A percentile compares a stretch with the other conserved stretches of the same genome.
These are phyloP conservation scores for Ceyx erithaca DNA, from an alignment of 2,797 vertebrate genomes.

Conservation along the genomic window DNA sequence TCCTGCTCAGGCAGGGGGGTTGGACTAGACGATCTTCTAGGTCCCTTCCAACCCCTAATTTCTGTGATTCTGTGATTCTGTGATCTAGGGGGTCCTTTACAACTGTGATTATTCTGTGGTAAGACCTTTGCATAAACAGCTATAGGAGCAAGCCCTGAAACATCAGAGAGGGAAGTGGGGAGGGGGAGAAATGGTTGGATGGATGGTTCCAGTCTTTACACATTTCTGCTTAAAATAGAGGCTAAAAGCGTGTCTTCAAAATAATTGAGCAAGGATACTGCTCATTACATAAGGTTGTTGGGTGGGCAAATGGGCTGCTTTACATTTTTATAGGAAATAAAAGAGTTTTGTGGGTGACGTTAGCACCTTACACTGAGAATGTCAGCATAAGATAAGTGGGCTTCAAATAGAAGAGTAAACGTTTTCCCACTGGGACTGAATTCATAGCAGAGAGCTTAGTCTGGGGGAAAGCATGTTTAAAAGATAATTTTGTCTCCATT, in stretches of 20 bases:
- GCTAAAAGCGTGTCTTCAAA: neutral
- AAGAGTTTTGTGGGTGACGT: slow-evolving; percentile 42
- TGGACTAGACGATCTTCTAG: too few species aligned
- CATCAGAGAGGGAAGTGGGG: neutral
- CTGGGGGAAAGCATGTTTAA: neutral
- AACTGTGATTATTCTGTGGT: too few species aligned
- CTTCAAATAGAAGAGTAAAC: slow-evolving; percentile 1
- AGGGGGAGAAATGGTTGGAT: neutral
- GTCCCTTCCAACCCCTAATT: too few species aligned
- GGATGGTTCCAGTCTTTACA: neutral
- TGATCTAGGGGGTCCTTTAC: too few species aligned
- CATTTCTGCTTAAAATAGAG: neutral
- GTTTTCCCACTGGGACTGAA: neutral
- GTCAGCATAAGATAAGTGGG: neutral
- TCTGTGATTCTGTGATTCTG: too few species aligned
- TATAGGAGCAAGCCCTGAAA: neutral
- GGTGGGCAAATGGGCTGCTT: neutral
- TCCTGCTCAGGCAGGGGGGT: too few species aligned
- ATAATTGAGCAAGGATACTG: neutral
- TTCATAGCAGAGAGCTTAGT: neutral
- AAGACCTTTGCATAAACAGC: neutral
- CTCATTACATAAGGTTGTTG: neutral
- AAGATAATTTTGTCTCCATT: neutral
- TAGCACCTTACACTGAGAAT: slow-evolving; percentile 21
- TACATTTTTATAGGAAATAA: slow-evolving; percentile 50